Evolutionary conservation across 2,797 vertebrate genomes (phyloP).

Genomic region (Aldrovandia affinis): DNA sequence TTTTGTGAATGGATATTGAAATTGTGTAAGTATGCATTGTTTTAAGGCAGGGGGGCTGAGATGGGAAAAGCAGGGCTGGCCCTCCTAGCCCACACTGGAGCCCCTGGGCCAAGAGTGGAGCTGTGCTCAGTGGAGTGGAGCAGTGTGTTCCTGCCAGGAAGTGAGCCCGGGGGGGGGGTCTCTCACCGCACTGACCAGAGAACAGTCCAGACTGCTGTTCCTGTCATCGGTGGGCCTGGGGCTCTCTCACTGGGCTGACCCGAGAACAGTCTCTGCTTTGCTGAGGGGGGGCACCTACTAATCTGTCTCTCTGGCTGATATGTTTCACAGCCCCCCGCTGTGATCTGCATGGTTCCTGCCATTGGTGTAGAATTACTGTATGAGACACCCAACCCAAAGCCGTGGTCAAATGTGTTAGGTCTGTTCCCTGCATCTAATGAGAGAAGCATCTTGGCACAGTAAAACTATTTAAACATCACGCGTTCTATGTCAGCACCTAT

Average conservation of each 20-base stretch:
- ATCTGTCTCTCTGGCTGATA: background rate
- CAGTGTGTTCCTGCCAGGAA: background rate
- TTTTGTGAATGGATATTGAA: background rate
- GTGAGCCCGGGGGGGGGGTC: background rate
- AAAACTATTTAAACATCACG: background rate
- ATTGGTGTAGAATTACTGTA: no score
- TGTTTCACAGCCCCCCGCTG: background rate
- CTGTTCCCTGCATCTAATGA: no score
- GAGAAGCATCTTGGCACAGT: background rate
- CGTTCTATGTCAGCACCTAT: background rate
- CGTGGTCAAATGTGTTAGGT: no score
- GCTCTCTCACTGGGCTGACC: background rate
- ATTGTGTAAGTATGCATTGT: conserved; percentile 19
- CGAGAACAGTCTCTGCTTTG: background rate
- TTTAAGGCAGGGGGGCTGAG: background rate
- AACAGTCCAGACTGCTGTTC: background rate
- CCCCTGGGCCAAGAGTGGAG: background rate
- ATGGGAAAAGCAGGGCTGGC: background rate
- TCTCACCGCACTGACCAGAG: background rate
- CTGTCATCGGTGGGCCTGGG: background rate
- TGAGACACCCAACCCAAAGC: no score
- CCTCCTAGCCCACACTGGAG: background rate
- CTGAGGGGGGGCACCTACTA: background rate
- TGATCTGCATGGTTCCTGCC: background rate
- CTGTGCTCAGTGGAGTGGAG: background rate